Base-by-base conservation (phyloP, 2,113 vertebrate species). In the Erinaceus europaeus region DNA sequence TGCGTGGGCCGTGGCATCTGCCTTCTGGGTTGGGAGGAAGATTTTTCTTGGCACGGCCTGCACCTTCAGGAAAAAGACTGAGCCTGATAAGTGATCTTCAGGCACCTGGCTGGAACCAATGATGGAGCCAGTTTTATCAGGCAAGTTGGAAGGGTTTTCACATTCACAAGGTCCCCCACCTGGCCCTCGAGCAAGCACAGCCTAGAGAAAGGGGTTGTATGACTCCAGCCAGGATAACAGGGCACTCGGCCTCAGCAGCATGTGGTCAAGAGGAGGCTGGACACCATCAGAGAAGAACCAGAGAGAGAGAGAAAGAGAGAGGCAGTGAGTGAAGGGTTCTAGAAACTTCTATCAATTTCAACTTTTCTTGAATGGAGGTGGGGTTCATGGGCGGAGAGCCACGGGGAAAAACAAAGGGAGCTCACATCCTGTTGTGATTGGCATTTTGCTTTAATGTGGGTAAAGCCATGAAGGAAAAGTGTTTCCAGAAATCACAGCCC, bases 11-110 rank as follows among this genome's bases (percentile, higher is more conserved):
- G 67, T 20, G 27, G 89, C 75, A 74, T 92, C 83, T 85, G 82
- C 80, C 88, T 89, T 82, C 80, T 79, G 86, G 83, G 48, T n/a
- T 57, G 62, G 80, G 82, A 89, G 84, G 73, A 88, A 84, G 64
- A 69, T 80, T 84, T 88, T 69, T 84, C 80, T 93, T 93, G 94
- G 93, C 82, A 71, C 29, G 48, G 78, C 14, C 77, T 77, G 38
- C 64, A 36, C 44, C 46, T 68, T 81, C 65, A 79, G 57, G 76
- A 61, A 83, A 86, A 77, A 73, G 89, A 73, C 55, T 3, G 61
- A 90, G 44, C 62, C 79, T 65, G 82, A 64, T 73, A 88, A 84
- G 77, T 52, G 13, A 90, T 74, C 77, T 52, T 57, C 52, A 77
- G 76, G 78, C 42, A 87, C 50, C 88, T 78, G 42, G 69, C 84